A percentile compares a stretch with the other conserved stretches of the same genome.
Conservation (phyloP, 2,113 vertebrate species). For the Percopsis transmontana region DNA sequence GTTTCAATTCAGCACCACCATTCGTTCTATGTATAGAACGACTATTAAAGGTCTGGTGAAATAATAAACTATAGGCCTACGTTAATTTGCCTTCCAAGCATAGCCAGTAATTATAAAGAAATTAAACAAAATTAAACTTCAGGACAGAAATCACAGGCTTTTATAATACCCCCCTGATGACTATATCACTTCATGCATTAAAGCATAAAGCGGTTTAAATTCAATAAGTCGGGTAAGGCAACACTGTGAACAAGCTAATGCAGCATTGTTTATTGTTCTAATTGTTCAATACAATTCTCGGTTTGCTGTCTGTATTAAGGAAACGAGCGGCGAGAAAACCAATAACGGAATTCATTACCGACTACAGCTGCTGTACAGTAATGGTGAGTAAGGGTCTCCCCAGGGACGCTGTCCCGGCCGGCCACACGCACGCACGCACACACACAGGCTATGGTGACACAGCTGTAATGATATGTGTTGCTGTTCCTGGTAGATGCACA, state of each 20-base stretch:
- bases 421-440: slow-evolving; percentile 10
- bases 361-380: slow-evolving; percentile 94
- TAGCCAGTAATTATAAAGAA: slow-evolving; percentile 22
- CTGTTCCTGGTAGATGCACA: background rate
- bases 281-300: slow-evolving; percentile 30
- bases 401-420: background rate
- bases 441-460: no score
- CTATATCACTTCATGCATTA: slow-evolving; percentile 42
- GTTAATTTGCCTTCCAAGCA: slow-evolving; percentile 52
- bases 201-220: slow-evolving; percentile 24
- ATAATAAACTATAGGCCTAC: slow-evolving; percentile 10
- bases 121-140: background rate
- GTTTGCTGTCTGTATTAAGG: slow-evolving; percentile 72
- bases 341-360: slow-evolving; percentile 97
- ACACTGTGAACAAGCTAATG: background rate
- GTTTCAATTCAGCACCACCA: slow-evolving; percentile 25
- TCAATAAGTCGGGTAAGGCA: slow-evolving; percentile 10
- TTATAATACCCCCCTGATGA: slow-evolving; percentile 27
- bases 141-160: background rate
- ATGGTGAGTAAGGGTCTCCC: slow-evolving; percentile 78
- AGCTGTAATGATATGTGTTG: background rate
- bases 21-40: slow-evolving; percentile 46
- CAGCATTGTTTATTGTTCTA: background rate
- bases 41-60: background rate
- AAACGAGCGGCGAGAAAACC: slow-evolving; percentile 93